phyloP scores from a whole-genome alignment of 2,888 invertebrate genomes.

The Thyatira batis region DNA sequence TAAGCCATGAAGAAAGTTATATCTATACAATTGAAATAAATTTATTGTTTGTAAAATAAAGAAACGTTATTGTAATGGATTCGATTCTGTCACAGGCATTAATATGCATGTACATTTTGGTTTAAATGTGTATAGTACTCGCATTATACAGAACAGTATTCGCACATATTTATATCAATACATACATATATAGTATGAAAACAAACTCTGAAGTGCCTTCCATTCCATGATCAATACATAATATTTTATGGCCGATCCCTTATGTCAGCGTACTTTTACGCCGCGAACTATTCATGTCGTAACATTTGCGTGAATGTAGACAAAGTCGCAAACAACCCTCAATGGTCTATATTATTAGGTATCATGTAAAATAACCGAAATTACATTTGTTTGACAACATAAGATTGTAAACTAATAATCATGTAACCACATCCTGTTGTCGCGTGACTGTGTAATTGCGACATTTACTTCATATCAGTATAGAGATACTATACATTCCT shows the following conservation, averaged over 20 bases:
- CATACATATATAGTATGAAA: no score
- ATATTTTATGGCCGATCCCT: neutral
- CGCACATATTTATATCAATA: no score
- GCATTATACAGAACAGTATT: no score
- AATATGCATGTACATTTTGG: no score
- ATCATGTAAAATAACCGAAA: conserved; percentile 1
- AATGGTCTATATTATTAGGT: neutral
- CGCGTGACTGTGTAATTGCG: conserved; percentile 29
- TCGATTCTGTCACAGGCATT: no score
- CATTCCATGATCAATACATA: no score
- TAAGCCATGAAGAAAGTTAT: neutral
- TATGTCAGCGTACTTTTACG: neutral
- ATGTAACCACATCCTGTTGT: conserved; percentile 28
- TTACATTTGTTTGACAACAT: conserved; percentile 6
- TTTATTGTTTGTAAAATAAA: neutral
- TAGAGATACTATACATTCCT: neutral
- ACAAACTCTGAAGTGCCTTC: no score
- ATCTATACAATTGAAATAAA: neutral
- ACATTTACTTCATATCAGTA: conserved; percentile 11
- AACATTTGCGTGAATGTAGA: neutral
- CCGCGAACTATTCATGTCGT: neutral
- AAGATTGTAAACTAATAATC: conserved; percentile 18
- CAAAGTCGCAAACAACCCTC: neutral
- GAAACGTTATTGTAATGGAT: no score
- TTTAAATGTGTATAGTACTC: no score